Evolutionary conservation across 2,797 vertebrate genomes (phyloP), one percentile per base, ranked within the genome.

Genomic region (Leucoraja ocellata): DNA sequence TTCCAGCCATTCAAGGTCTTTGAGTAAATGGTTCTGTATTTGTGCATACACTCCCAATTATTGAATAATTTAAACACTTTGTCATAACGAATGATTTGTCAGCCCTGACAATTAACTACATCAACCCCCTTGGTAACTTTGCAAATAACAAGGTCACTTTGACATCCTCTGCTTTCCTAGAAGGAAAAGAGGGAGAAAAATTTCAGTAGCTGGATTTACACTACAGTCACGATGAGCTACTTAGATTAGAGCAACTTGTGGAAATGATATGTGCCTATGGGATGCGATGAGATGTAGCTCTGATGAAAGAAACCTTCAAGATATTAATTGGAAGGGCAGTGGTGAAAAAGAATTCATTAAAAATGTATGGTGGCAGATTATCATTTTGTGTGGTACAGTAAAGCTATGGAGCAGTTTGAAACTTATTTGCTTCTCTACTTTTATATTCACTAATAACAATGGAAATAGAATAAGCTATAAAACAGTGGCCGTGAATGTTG

Each of bases 101-200:
- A 18, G 28, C n/a, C 63, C 61, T 65, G 61, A 65, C 5, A 88
- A 88, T 65, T 68, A 65, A 21, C 61, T n/a, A 32, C 13, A 32
- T n/a, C 61, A 65, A 88, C 65, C 61, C 14, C n/a, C 61, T 68
- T 32, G 36, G 21, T 88, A 65, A 84, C 28, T 46, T 58, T 65
- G 28, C 65, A 68, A 88, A 88, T 88, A 88, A 88, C 61, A n/a
- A 68, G 61, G 84, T 88, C 83, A 86, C 83, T 86, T 63, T 88
- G 54, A 88, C n/a, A 86, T 61, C 83, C 25, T 11, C 39, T 63
- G 58, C 83, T 86, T n/a, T 86, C 83, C 83, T 16, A 36, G 7
- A n/a, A 65, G 61, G 16, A 88, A 63, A 7, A 86, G 61, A 32
- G 28, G 8, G 16, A 68, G 84, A 7, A 88, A n/a, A 65, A 88